Conservation (phyloP, 92 coral and sea anemone species). For the Bergia sp. region DNA sequence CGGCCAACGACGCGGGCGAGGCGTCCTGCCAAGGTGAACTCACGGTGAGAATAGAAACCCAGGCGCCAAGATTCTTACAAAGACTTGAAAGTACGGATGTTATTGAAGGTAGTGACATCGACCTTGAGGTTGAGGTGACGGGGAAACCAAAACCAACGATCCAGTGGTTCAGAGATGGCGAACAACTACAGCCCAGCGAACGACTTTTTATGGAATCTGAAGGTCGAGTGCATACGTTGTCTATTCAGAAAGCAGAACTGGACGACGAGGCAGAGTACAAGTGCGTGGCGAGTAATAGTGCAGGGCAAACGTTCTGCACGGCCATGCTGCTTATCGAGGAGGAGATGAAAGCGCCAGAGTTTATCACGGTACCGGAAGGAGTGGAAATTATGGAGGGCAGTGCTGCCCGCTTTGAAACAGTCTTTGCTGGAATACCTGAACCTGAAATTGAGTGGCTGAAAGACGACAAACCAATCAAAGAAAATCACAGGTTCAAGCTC, state of each 20-base stretch:
- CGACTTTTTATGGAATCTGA: slow-evolving; percentile 64
- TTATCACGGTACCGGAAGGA: slow-evolving; percentile 66
- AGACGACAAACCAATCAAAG: slow-evolving; percentile 80
- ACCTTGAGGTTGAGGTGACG: slow-evolving; percentile 87
- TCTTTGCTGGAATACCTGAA: slow-evolving; percentile 78
- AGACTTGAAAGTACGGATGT: slow-evolving; percentile 80
- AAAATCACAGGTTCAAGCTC: slow-evolving; percentile 70
- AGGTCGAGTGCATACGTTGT: slow-evolving; percentile 82
- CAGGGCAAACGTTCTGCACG: slow-evolving; percentile 79
- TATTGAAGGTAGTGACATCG: slow-evolving; percentile 69
- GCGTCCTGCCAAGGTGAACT: slow-evolving; percentile 63
- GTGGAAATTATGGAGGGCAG: slow-evolving; percentile 72
- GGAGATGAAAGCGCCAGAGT: slow-evolving; percentile 72
- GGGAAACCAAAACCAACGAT: slow-evolving; percentile 90
- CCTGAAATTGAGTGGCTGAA: slow-evolving; percentile 94
- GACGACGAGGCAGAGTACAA: slow-evolving; percentile 91
- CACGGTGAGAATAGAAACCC: slow-evolving; percentile 54
- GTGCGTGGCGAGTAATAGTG: slow-evolving; percentile 84
- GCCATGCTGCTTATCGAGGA: slow-evolving; percentile 80
- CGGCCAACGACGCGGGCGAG: slow-evolving; percentile 77
- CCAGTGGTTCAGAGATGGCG: slow-evolving; percentile 90
- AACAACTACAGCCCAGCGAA: slow-evolving; percentile 57
- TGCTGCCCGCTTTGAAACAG: slow-evolving; percentile 69
- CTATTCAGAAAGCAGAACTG: slow-evolving; percentile 58
- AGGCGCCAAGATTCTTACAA: slow-evolving; percentile 84